phyloP scores from a whole-genome alignment of 2,113 vertebrate genomes.

The Solea solea region DNA sequence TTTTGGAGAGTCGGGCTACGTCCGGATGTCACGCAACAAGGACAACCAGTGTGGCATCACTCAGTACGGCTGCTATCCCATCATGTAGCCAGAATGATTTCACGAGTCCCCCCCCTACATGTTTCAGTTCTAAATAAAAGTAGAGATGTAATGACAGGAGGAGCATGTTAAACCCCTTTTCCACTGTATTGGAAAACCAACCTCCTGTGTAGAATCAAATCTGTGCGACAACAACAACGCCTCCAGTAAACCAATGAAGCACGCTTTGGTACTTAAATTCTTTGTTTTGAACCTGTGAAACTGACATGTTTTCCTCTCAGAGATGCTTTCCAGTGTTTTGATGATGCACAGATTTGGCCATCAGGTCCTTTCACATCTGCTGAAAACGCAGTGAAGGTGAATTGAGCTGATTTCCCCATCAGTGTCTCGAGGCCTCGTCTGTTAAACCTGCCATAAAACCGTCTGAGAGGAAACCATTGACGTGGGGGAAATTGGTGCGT shows the following conservation, averaged over 20 bases:
- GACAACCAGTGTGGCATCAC: slow-evolving; percentile 83
- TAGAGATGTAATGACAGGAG: no score
- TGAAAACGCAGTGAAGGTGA: not conserved
- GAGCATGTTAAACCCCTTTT: no score
- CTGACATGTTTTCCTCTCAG: not conserved
- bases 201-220: no score
- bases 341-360: not conserved
- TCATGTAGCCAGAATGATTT: slow-evolving; percentile 42
- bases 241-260: no score
- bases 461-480: slow-evolving; percentile 41
- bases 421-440: not conserved
- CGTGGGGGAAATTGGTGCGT: slow-evolving; percentile 51
- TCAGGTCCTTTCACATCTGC: not conserved
- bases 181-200: no score
- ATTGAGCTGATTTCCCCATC: slow-evolving; percentile 12
- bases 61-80: slow-evolving; percentile 67
- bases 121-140: no score
- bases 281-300: no score
- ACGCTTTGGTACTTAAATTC: no score
- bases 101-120: no score
- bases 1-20: slow-evolving; percentile 82
- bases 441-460: slow-evolving; percentile 48
- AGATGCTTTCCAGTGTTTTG: not conserved
- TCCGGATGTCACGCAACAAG: slow-evolving; percentile 81
- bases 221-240: no score